Conservation (phyloP, 2,888 invertebrate genomes). For the Limnephilus rhombicus region DNA sequence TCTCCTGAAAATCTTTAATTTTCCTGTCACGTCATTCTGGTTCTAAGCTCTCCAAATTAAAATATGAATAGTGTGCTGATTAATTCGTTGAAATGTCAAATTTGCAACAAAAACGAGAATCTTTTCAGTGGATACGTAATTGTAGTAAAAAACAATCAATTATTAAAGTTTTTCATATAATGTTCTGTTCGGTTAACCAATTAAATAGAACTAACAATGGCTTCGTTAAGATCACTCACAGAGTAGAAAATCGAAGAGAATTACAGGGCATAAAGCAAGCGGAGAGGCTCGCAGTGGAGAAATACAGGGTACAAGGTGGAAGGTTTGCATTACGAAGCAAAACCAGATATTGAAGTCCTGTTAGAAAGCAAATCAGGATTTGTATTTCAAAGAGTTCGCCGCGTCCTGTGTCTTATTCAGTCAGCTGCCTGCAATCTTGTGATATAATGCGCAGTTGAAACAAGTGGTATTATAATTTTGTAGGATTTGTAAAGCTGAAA, state of each 20-base stretch:
- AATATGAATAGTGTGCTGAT: too few relatives aligned
- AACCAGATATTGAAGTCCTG: not conserved
- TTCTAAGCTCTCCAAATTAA: too few relatives aligned
- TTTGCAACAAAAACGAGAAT: not conserved
- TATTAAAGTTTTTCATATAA: not conserved
- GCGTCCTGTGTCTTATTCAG: not conserved
- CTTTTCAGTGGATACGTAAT: not conserved
- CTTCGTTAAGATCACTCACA: not conserved
- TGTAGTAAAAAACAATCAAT: not conserved
- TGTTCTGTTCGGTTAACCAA: not conserved
- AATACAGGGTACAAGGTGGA: not conserved
- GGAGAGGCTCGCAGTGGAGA: not conserved
- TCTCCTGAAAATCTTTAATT: too few relatives aligned
- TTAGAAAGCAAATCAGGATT: not conserved
- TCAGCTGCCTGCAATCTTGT: not conserved
- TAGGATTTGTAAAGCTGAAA: too few relatives aligned
- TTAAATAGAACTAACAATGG: not conserved
- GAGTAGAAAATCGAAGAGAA: not conserved
- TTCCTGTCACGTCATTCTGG: too few relatives aligned
- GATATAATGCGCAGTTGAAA: not conserved
- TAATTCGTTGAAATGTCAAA: not conserved
- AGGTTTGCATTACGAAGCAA: not conserved
- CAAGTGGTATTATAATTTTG: too few relatives aligned
- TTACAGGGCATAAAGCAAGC: not conserved
- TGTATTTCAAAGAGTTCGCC: not conserved